Percentiles rank a stretch among this genome's conserved stretches.
Conservation (phyloP, 2,113 vertebrate species). For the Ochotona princeps region DNA sequence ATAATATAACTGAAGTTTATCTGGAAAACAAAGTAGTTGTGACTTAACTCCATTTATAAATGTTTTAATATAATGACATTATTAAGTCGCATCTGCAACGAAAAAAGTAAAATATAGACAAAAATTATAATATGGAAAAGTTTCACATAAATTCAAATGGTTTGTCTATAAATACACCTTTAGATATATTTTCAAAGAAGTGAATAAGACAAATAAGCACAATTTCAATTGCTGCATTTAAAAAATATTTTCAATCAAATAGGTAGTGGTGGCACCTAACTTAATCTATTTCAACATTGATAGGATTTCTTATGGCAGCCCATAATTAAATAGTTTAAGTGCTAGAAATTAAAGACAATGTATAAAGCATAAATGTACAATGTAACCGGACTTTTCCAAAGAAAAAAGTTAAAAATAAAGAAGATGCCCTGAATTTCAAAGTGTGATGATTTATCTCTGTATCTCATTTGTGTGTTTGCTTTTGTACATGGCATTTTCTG, state of each 20-base stretch:
- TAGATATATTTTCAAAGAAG: background rate
- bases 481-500: background rate
- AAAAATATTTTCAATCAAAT: constrained; percentile 54
- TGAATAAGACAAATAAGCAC: constrained; percentile 33
- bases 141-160: background rate
- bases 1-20: background rate
- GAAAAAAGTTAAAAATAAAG: constrained; percentile 21
- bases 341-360: constrained; percentile 46
- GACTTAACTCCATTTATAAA: background rate
- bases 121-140: constrained; percentile 28
- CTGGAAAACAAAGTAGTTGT: background rate
- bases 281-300: constrained; percentile 54
- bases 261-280: constrained; percentile 2
- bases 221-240: constrained; percentile 36
- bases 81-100: background rate
- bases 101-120: constrained; percentile 17
- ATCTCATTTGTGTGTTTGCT: background rate
- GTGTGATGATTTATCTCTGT: background rate
- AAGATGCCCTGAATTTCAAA: constrained; percentile 19
- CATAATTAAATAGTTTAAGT: constrained; percentile 41
- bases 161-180: background rate
- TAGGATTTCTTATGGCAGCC: constrained; percentile 2
- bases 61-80: background rate
- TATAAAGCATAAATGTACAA: constrained; percentile 41
- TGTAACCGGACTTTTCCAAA: constrained; percentile 7